phyloP scores from a whole-genome alignment of 2,888 invertebrate genomes.

The Acronicta alni region DNA sequence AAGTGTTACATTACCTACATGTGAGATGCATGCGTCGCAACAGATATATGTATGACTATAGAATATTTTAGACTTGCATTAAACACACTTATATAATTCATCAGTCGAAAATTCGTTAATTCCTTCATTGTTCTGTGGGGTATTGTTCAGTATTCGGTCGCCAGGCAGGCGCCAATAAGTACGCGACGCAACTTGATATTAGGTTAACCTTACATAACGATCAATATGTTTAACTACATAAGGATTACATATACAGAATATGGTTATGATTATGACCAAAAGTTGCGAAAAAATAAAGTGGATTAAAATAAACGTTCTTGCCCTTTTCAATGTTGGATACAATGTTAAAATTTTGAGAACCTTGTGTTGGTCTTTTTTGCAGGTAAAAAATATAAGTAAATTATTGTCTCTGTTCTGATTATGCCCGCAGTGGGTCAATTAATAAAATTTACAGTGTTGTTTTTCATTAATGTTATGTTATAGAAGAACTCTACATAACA shows the following conservation, averaged over 20 bases:
- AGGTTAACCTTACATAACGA: constrained; percentile 48
- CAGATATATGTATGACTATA: not conserved
- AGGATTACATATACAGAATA: constrained; percentile 20
- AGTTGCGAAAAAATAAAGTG: constrained; percentile 17
- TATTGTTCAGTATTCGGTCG: constrained; percentile 51
- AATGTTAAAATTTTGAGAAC: constrained; percentile 17
- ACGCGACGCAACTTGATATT: constrained; percentile 57
- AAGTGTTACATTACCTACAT: constrained; percentile 31
- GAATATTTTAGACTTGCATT: constrained; percentile 13
- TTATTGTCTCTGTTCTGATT: not conserved
- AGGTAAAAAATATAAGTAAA: not conserved
- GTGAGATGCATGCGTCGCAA: constrained; percentile 18
- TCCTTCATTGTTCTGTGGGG: constrained; percentile 50
- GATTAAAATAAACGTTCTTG: constrained; percentile 8
- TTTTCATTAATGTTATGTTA: too few species aligned
- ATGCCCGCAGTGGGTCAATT: too few species aligned
- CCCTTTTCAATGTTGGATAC: constrained; percentile 28
- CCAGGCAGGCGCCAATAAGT: constrained; percentile 51
- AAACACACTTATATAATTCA: constrained; percentile 24
- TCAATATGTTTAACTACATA: constrained; percentile 37
- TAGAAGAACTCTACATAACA: too few species aligned
- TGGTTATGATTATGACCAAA: constrained; percentile 25
- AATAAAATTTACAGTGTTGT: too few species aligned
- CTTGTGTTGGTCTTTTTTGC: not conserved
- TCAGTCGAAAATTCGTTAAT: constrained; percentile 50